phyloP scores from a whole-genome alignment of 2,113 vertebrate species.

The Scolopax mira region DNA sequence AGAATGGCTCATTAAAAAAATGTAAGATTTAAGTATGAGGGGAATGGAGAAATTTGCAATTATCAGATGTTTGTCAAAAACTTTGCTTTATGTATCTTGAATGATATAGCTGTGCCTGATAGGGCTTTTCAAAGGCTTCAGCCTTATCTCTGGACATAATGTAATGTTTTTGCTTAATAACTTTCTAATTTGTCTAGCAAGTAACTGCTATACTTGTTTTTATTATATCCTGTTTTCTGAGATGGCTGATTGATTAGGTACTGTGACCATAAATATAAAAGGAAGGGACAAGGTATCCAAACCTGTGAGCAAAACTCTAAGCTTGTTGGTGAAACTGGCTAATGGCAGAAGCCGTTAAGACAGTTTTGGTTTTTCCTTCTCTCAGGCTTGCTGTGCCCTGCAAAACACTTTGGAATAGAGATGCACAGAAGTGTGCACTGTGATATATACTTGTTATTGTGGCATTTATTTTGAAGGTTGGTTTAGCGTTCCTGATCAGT shows the following conservation, averaged over 20 bases:
- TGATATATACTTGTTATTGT: not conserved
- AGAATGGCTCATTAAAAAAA: not conserved
- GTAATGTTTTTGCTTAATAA: not conserved
- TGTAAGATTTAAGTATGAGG: not conserved
- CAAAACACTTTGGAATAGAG: not conserved
- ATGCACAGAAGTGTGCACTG: not conserved
- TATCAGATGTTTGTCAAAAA: not conserved
- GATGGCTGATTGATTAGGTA: not conserved
- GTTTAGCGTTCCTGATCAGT: not conserved
- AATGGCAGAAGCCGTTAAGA: not conserved
- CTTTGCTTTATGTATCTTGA: not conserved
- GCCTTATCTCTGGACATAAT: not conserved
- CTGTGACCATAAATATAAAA: not conserved
- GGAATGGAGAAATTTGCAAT: not conserved
- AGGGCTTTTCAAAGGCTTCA: not conserved
- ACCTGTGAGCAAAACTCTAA: not conserved
- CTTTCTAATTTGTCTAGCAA: not conserved
- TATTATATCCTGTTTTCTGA: not conserved
- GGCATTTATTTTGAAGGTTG: not conserved
- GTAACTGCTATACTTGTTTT: not conserved
- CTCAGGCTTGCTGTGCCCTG: not conserved
- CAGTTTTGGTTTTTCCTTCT: not conserved
- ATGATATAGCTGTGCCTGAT: not conserved
- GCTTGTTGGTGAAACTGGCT: not conserved
- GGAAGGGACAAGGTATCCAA: not conserved